phyloP scores from a whole-genome alignment of 2,797 vertebrate species.

The Cyprinella venusta region DNA sequence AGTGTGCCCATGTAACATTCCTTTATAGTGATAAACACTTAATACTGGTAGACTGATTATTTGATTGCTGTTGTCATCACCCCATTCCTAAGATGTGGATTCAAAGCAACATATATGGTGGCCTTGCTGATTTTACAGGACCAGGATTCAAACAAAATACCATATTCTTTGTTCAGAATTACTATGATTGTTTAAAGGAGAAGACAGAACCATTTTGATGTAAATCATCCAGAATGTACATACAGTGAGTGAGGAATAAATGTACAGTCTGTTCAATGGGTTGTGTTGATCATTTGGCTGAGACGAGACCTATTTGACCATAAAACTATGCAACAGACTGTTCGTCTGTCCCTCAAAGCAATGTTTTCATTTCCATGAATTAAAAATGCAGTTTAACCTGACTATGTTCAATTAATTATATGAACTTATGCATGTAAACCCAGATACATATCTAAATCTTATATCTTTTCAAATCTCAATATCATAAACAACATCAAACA shows the following conservation, averaged over 20 bases:
- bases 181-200: background rate
- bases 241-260: background rate
- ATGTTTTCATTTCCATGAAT: background rate
- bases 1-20: background rate
- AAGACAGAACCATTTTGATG: background rate
- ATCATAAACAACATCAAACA: background rate
- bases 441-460: too few species aligned
- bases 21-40: background rate
- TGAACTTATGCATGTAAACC: background rate
- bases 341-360: background rate
- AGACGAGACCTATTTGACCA: background rate
- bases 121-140: background rate
- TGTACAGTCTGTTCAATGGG: background rate
- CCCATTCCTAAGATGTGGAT: background rate
- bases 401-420: background rate
- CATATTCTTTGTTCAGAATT: background rate
- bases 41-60: background rate
- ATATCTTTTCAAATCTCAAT: background rate
- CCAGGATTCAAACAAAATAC: background rate
- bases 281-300: background rate
- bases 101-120: background rate
- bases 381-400: background rate
- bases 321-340: background rate
- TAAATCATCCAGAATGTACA: too few species aligned
- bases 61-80: background rate